Evolutionary conservation across 2,113 vertebrate genomes (phyloP), one percentile per base, ranked within the genome.

Genomic region (Eptesicus fuscus): DNA sequence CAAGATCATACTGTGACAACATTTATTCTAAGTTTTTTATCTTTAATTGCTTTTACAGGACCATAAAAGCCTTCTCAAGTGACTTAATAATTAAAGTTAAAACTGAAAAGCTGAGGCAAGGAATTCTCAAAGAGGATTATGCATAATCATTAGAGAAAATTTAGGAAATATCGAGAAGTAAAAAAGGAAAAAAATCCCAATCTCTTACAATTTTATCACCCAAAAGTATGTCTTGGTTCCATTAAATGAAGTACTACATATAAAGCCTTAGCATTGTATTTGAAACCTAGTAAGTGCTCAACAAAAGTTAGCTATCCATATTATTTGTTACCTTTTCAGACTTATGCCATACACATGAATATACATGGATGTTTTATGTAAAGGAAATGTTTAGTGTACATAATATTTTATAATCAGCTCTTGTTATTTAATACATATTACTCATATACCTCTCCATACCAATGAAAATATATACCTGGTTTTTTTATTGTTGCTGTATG

Each of bases 31-130:
- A 65, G 11, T 51, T 80, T 91, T 71, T 25, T 3, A 92, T 71
- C 63, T 80, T 86, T 83, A 53, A 65, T 77, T 94, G 14, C 25
- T 71, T 83, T 94, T 63, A 88, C 1, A 88, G 51, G 14, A 47
- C 42, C 7, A 49, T 1, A 3, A 4, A 71, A 88, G 40, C 61
- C 12, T 65, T 73, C 11, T 32, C 32, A 67, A 71, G 37, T 49
- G 70, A 65, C 17, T 59, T 53, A 83, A 59, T 47, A 69, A 37
- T 79, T 35, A 93, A 88, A 71, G 23, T 70, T 76, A 95, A 71
- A 88, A 77, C 25, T 42, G 25, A 91, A 61, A 95, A 44, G 30
- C 69, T 94, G 77, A 96, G 87, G 56, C 17, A 88, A 90, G 9
- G 83, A 74, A 90, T 63, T 92, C 59, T 89, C 47, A 84, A 9